Conservation (phyloP, 2,113 vertebrate species). For the Rhagologus leucostigma region DNA sequence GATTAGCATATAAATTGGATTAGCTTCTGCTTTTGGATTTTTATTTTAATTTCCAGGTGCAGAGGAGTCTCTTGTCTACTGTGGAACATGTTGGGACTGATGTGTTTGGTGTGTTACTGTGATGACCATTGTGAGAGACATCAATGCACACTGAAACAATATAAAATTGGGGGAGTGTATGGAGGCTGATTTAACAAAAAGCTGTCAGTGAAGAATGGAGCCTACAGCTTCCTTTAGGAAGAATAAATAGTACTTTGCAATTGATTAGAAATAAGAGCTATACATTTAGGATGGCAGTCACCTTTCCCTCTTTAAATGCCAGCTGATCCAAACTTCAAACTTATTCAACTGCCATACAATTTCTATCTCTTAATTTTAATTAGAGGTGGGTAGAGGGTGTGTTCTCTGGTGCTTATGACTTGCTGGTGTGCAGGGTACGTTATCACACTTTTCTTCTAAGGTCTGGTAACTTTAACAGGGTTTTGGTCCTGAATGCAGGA, state of each 20-base stretch:
- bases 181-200: not conserved
- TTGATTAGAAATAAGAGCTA: not conserved
- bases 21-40: not conserved
- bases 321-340: not conserved
- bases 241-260: not conserved
- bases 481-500: not conserved
- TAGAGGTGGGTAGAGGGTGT: not conserved
- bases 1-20: not conserved
- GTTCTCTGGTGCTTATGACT: not conserved
- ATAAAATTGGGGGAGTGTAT: not conserved
- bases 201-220: not conserved
- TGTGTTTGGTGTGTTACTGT: not conserved
- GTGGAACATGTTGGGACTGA: not conserved
- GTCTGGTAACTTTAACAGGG: not conserved
- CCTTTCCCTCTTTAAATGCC: slow-evolving; percentile 7
- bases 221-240: not conserved
- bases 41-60: not conserved
- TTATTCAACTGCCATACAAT: not conserved
- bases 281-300: not conserved
- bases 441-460: not conserved
- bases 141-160: not conserved
- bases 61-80: not conserved
- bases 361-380: not conserved
- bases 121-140: not conserved
- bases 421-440: not conserved